These are phyloP conservation scores for Andrena marginata DNA, from an alignment of 2,888 invertebrate species.

Conservation along the genomic window DNA sequence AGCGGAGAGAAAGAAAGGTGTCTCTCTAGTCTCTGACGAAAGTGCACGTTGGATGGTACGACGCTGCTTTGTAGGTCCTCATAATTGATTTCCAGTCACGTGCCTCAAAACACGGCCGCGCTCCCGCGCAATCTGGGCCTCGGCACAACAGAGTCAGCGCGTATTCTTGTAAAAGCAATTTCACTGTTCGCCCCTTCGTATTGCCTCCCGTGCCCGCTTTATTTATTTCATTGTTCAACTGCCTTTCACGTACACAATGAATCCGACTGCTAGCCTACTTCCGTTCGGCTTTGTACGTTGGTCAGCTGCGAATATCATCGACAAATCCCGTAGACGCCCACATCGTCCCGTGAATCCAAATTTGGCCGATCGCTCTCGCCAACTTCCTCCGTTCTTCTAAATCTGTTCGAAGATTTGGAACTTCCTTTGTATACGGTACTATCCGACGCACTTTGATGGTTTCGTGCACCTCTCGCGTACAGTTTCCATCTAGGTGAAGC, in stretches of 20 bases:
- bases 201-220: slow-evolving; percentile 37
- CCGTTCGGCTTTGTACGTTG: slow-evolving; percentile 45
- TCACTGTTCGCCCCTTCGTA: slow-evolving; percentile 5
- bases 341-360: slow-evolving; percentile 5
- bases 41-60: slow-evolving; percentile 13
- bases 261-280: slow-evolving; percentile 54
- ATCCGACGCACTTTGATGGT: background rate
- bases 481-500: too few relatives aligned
- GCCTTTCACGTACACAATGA: slow-evolving; percentile 45
- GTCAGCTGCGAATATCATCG: slow-evolving; percentile 51
- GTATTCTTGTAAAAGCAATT: slow-evolving; percentile 62
- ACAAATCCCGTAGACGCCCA: slow-evolving; percentile 21
- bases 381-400: background rate
- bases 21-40: slow-evolving; percentile 50
- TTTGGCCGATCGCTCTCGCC: background rate
- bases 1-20: slow-evolving; percentile 33
- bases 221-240: slow-evolving; percentile 57
- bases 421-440: too few relatives aligned
- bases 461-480: background rate
- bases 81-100: slow-evolving; percentile 72
- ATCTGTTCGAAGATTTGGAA: background rate
- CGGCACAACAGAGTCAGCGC: slow-evolving; percentile 27
- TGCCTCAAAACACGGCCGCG: slow-evolving; percentile 56
- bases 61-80: slow-evolving; percentile 52
- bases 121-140: background rate